Conservation (phyloP, 2,888 invertebrate genomes). For the Yponomeuta plumbellus region DNA sequence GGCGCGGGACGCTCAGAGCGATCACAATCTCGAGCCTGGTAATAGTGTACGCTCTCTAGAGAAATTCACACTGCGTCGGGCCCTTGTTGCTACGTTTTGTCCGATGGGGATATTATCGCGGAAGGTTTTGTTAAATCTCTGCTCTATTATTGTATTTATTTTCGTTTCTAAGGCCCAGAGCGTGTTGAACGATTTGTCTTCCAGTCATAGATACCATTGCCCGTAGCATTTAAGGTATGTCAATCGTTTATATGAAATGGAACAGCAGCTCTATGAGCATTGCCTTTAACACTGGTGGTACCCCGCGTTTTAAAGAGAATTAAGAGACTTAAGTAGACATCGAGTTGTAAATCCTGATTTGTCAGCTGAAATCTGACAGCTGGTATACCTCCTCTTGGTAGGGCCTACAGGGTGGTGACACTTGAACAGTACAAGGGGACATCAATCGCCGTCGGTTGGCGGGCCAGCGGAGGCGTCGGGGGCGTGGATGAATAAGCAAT, state of each 20-base stretch:
- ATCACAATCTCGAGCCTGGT: constrained; percentile 57
- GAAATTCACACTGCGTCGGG: constrained; percentile 45
- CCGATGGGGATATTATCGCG: constrained; percentile 23
- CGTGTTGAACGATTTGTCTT: background rate
- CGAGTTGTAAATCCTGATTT: background rate
- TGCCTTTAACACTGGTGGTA: too few relatives aligned
- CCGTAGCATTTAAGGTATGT: background rate
- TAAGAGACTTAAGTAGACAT: background rate
- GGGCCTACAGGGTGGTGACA: constrained; percentile 5
- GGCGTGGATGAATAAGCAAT: constrained; percentile 76
- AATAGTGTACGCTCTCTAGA: constrained; percentile 54
- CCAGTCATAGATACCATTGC: background rate
- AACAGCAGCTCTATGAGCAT: too few relatives aligned
- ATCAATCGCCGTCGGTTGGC: constrained; percentile 57
- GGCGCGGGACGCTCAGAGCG: constrained; percentile 45
- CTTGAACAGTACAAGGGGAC: constrained; percentile 32
- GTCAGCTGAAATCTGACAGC: background rate
- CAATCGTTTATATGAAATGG: too few relatives aligned
- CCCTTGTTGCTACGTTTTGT: constrained; percentile 40
- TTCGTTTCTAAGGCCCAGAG: background rate
- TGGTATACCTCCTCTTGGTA: background rate
- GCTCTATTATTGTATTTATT: constrained; percentile 8
- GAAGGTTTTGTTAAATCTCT: constrained; percentile 7
- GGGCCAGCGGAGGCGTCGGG: constrained; percentile 61
- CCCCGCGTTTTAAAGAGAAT: too few relatives aligned